Conservation (phyloP, 2,113 vertebrate species). For the Tetrao urogallus region DNA sequence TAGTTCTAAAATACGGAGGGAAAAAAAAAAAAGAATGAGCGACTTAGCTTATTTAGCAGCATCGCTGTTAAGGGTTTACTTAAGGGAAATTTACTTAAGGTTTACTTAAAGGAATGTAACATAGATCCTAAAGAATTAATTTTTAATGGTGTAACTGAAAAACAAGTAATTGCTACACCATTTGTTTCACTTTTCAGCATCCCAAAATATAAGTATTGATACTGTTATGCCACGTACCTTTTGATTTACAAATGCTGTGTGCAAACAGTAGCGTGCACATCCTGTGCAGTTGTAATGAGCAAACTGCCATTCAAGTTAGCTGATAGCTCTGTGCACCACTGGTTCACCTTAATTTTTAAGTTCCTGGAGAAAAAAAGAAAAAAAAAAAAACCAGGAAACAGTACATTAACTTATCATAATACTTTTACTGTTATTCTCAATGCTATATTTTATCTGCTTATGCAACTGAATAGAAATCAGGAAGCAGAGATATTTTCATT, state of each 20-base stretch:
- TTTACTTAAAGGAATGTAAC: slow-evolving; percentile 45
- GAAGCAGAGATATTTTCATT: not conserved
- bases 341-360: not conserved
- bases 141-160: not conserved
- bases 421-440: not conserved
- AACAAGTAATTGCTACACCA: not conserved
- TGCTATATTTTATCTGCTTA: not conserved
- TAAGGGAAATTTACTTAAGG: slow-evolving; percentile 40
- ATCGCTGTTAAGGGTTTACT: not conserved
- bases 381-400: not conserved
- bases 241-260: not conserved
- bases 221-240: not conserved
- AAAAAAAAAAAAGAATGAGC: not conserved
- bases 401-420: not conserved
- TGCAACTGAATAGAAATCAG: not conserved
- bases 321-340: not conserved
- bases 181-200: not conserved
- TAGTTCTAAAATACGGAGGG: not conserved
- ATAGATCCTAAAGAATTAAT: not conserved
- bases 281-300: accelerated
- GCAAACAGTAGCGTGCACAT: not conserved
- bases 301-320: not conserved
- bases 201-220: not conserved
- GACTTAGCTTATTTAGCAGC: slow-evolving; percentile 11
- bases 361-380: not conserved